Evolutionary conservation across 2,113 vertebrate species (phyloP).

Genomic region (Illadopsis cleaveri): DNA sequence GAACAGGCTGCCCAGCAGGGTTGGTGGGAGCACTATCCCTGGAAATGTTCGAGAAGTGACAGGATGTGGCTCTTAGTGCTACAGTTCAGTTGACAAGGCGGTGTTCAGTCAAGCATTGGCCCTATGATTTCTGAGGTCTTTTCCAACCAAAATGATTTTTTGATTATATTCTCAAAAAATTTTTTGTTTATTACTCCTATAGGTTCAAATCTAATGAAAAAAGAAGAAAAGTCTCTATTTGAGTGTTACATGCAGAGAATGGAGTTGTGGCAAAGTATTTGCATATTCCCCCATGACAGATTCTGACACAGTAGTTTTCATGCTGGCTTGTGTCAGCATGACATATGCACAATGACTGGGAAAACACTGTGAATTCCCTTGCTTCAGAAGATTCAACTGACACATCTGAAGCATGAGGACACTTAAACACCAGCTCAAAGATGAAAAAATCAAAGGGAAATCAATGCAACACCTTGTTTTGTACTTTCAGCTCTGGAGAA

Average conservation of each 20-base stretch:
- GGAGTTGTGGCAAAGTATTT: background rate
- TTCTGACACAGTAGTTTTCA: background rate
- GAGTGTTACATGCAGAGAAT: background rate
- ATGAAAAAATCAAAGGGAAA: constrained; percentile 22
- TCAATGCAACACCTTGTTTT: background rate
- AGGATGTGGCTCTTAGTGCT: background rate
- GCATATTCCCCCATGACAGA: background rate
- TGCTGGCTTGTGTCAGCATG: background rate
- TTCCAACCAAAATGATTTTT: background rate
- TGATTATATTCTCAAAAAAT: background rate
- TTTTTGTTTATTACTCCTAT: background rate
- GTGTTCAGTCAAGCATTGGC: background rate
- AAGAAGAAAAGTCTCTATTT: background rate
- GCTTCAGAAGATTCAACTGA: background rate
- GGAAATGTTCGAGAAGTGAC: background rate
- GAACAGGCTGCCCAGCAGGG: too few species aligned
- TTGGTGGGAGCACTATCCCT: background rate
- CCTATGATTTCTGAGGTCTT: background rate
- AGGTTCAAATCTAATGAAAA: background rate
- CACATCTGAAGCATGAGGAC: background rate
- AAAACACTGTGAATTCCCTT: background rate
- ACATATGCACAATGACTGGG: background rate
- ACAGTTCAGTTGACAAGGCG: background rate
- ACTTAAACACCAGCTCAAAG: background rate
- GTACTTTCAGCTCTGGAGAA: background rate